Evolutionary conservation across 2,797 vertebrate genomes (phyloP).

Genomic region (Melanotaenia pygmaea): DNA sequence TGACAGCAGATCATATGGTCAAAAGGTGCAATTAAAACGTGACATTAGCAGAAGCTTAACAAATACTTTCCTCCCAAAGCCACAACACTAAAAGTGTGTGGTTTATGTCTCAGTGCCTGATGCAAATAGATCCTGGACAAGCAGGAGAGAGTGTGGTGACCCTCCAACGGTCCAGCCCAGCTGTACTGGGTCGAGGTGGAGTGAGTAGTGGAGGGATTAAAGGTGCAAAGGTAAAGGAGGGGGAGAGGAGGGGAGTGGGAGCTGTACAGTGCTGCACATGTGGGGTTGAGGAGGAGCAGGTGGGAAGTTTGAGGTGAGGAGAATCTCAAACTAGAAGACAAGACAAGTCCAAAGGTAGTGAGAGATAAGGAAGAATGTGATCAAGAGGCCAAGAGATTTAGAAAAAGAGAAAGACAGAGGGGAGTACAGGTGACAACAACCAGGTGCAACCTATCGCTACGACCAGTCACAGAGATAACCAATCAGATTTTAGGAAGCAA

Average conservation of each 20-base stretch:
- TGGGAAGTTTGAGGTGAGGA: slow-evolving; percentile 72
- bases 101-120: slow-evolving; percentile 81
- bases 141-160: slow-evolving; percentile 80
- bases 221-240: slow-evolving; percentile 32
- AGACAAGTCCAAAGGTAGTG: slow-evolving; percentile 84
- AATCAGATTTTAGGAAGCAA: slow-evolving; percentile 57
- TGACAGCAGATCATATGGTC: slow-evolving; percentile 37
- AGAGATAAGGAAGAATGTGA: slow-evolving; percentile 75
- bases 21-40: slow-evolving; percentile 21
- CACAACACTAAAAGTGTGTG: slow-evolving; percentile 78
- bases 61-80: slow-evolving; percentile 83
- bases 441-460: slow-evolving; percentile 81
- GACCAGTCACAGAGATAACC: slow-evolving; percentile 71
- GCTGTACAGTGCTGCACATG: slow-evolving; percentile 70
- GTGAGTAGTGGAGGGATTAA: slow-evolving; percentile 69
- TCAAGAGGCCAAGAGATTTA: slow-evolving; percentile 41
- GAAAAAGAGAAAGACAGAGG: slow-evolving; percentile 52
- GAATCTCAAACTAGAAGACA: slow-evolving; percentile 87
- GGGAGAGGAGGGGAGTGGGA: slow-evolving; percentile 18
- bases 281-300: slow-evolving; percentile 61
- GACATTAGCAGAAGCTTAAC: slow-evolving; percentile 81
- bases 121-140: slow-evolving; percentile 84
- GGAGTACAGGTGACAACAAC: slow-evolving; percentile 83
- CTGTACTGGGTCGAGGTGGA: slow-evolving; percentile 73
- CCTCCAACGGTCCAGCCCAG: slow-evolving; percentile 75